Conservation (phyloP, 2,888 invertebrate genomes). For the Ichneumon xanthorius region DNA sequence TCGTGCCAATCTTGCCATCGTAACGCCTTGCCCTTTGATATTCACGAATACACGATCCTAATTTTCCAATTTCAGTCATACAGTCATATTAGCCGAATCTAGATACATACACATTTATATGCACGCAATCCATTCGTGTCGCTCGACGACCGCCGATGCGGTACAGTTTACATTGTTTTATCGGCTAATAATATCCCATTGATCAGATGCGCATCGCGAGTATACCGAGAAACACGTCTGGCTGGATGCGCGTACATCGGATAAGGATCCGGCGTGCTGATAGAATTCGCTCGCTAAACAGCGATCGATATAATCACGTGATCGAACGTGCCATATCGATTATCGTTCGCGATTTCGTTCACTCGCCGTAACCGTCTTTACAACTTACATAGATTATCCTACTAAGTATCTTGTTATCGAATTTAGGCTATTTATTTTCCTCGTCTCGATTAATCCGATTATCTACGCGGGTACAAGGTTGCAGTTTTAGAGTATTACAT, state of each 20-base stretch:
- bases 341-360: constrained; percentile 28
- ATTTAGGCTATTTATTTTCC: constrained; percentile 19
- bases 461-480: constrained; percentile 18
- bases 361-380: constrained; percentile 4
- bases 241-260: constrained; percentile 13
- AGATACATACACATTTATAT: constrained; percentile 6
- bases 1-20: constrained; percentile 77
- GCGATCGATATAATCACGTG: constrained; percentile 13
- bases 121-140: background rate
- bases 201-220: constrained; percentile 16
- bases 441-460: constrained; percentile 1
- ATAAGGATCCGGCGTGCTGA: constrained; percentile 8
- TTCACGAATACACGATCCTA: constrained; percentile 8
- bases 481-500: background rate
- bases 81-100: constrained; percentile 9
- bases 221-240: constrained; percentile 18
- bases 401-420: constrained; percentile 10
- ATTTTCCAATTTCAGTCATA: constrained; percentile 34
- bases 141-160: constrained; percentile 9
- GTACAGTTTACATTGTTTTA: constrained; percentile 1
- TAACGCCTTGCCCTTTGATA: constrained; percentile 58
- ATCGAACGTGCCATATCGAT: constrained; percentile 2
- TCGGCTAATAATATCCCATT: constrained; percentile 8
- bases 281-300: constrained; percentile 22
- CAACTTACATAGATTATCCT: constrained; percentile 3